These are phyloP conservation scores for Napeogenes inachia DNA, from an alignment of 2,888 invertebrate genomes.

Conservation along the genomic window DNA sequence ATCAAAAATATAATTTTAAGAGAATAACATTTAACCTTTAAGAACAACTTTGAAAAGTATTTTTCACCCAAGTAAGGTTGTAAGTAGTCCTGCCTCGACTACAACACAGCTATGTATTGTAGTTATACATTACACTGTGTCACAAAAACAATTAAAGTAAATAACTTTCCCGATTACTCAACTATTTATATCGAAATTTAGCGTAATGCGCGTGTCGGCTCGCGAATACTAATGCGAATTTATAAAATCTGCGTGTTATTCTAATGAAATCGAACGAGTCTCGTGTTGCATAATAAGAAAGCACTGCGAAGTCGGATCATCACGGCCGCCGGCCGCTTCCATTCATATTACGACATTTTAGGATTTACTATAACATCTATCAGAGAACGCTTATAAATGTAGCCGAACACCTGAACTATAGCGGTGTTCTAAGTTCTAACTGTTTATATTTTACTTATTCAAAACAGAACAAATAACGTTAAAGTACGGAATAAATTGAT, in stretches of 20 bases:
- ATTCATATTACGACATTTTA: conserved; percentile 6
- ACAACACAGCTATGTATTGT: no score
- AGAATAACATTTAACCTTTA: no score
- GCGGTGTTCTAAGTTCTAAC: no score
- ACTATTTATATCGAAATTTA: conserved; percentile 26
- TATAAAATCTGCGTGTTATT: conserved; percentile 36
- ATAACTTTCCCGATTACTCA: conserved; percentile 26
- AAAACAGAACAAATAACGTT: not conserved
- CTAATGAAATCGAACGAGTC: conserved; percentile 43
- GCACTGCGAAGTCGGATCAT: conserved; percentile 21
- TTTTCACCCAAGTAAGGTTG: no score
- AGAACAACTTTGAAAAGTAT: no score
- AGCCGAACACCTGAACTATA: no score
- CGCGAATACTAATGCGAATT: conserved; percentile 29
- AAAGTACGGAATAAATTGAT: not conserved
- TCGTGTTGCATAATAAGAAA: conserved; percentile 43
- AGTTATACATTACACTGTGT: not conserved
- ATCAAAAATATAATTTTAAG: no score
- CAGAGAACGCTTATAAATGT: no score
- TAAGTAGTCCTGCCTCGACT: no score
- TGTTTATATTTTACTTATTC: not conserved
- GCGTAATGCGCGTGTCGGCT: conserved; percentile 22
- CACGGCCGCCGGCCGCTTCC: conserved; percentile 2
- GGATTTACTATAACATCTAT: not conserved
- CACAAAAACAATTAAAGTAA: conserved; percentile 14